Conservation (phyloP, 2,888 invertebrate species). For the Oxyteleia sp. region DNA sequence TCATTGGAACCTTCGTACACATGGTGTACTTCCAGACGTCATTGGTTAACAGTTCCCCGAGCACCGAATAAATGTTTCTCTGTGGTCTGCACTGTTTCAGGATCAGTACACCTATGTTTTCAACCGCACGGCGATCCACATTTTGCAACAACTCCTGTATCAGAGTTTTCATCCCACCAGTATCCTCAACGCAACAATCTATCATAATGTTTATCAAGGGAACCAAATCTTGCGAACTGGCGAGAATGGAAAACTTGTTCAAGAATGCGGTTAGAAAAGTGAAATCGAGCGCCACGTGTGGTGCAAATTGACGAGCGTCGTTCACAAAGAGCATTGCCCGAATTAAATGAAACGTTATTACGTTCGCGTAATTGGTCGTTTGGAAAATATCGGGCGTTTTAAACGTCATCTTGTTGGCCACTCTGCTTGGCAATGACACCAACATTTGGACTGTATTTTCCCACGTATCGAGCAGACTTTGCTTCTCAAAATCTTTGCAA, state of each 20-base stretch:
- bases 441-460: conserved; percentile 90
- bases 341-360: conserved; percentile 90
- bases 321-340: conserved; percentile 90
- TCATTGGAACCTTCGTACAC: no score
- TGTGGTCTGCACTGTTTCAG: conserved; percentile 87
- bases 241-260: conserved; percentile 90
- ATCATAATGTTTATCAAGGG: conserved; percentile 88
- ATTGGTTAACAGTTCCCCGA: conserved; percentile 87
- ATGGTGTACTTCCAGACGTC: conserved; percentile 91
- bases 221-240: conserved; percentile 88
- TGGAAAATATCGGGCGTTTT: conserved; percentile 89
- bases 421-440: conserved; percentile 91
- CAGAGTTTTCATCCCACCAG: conserved; percentile 75
- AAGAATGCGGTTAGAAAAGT: conserved; percentile 89
- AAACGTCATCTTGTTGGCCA: conserved; percentile 91
- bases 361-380: conserved; percentile 89
- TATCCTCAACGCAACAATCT: conserved; percentile 76
- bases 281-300: conserved; percentile 85
- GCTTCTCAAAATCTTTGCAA: conserved; percentile 65
- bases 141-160: conserved; percentile 88
- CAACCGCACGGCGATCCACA: conserved; percentile 90
- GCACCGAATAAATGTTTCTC: conserved; percentile 87
- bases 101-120: conserved; percentile 89
- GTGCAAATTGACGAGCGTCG: conserved; percentile 84
- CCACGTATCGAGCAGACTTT: conserved; percentile 86